Evolutionary conservation across 2,797 vertebrate species (phyloP), one percentile per base, ranked within the genome.

Genomic region (Serranus cabrilla): DNA sequence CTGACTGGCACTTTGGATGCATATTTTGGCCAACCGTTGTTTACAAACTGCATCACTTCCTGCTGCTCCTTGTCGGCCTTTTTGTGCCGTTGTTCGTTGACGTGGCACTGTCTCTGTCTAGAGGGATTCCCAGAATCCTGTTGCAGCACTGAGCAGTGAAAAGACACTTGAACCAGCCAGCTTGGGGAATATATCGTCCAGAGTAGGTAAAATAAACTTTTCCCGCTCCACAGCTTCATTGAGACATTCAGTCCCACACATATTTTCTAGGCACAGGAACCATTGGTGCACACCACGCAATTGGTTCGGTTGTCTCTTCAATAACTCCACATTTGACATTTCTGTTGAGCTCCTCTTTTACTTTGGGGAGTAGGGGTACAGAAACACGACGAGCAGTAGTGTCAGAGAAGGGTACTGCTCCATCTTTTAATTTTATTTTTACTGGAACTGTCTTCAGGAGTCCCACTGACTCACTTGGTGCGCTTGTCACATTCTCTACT

Each of bases 271-370:
- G n/a, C n/a, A n/a, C n/a, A n/a, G n/a, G n/a, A n/a, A n/a, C n/a
- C n/a, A n/a, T n/a, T n/a, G n/a, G n/a, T n/a, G 40, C 20, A 21
- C 72, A 74, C 60, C 52, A 77, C 46, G 63, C 68, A 18, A 23
- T 25, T 23, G 49, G 42, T 78, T 7, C n/a, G n/a, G n/a, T n/a
- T n/a, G 71, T 50, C 18, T 66, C 21, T n/a, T 56, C 23, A 11
- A 62, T 78, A 10, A 78, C 52, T 13, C 50, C 60, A 11, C 40
- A 39, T 56, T 37, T 67, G 75, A 63, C 40, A 4, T 4, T 34
- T 0, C 2, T 21, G 9, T 55, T 37, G 3, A 69, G 34, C n/a
- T 84, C 54, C 17, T 71, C 51, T 39, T 78, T 46, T 16, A 73
- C 46, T 46, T 78, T 63, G 13, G 40, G 52, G 17, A 74, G 49